Percentiles rank a stretch among this genome's conserved stretches.
These are phyloP conservation scores for Planiliza haematocheilus DNA, from an alignment of 2,113 vertebrate species.

Conservation along the genomic window DNA sequence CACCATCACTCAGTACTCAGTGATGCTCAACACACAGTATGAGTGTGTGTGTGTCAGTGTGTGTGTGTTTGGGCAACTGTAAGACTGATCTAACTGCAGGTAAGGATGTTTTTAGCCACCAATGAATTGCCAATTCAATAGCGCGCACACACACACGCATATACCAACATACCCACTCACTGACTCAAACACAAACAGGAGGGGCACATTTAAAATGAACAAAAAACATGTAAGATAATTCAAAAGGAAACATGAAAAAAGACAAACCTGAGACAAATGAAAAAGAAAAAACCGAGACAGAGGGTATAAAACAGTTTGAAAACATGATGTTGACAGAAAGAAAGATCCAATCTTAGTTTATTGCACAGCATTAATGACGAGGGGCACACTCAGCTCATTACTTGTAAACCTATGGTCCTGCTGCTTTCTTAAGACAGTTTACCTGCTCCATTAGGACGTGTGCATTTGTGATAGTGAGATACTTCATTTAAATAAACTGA, in stretches of 20 bases:
- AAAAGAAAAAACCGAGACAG: not conserved
- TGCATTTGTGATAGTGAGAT: not conserved
- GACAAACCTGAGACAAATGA: not conserved
- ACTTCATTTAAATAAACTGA: constrained; percentile 10
- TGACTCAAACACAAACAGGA: constrained; percentile 2
- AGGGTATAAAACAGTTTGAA: not conserved
- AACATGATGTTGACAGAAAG: not conserved
- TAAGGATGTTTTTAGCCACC: constrained; percentile 65
- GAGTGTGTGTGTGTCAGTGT: constrained; percentile 23
- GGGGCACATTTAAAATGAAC: no score
- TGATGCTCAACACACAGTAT: constrained; percentile 23
- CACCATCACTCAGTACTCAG: constrained; percentile 52
- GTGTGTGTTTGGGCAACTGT: constrained; percentile 35
- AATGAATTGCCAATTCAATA: constrained; percentile 61
- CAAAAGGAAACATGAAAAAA: constrained; percentile 1
- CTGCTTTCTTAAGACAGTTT: constrained; percentile 14
- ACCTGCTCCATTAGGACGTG: not conserved
- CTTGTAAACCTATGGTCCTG: not conserved
- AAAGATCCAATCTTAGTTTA: not conserved
- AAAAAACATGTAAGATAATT: constrained; percentile 13
- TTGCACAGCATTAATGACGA: not conserved
- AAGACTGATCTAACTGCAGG: constrained; percentile 66
- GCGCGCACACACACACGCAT: not conserved
- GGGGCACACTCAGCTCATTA: constrained; percentile 6
- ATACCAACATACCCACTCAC: not conserved